Evolutionary conservation across 2,888 invertebrate species (phyloP).

Genomic region (Blastobasis lacticolella): DNA sequence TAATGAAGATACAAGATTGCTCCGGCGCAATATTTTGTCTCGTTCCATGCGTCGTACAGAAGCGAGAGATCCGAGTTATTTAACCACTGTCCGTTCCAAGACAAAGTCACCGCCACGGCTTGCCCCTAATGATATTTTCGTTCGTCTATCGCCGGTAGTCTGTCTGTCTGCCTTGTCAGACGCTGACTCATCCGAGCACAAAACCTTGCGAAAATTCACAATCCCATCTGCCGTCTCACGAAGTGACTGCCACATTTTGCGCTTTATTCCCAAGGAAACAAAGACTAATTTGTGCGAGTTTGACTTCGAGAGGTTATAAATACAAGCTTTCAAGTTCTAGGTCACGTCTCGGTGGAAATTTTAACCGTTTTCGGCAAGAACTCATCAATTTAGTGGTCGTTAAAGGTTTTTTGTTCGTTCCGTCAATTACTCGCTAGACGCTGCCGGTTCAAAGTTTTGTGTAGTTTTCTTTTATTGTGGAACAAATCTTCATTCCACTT

Average conservation of each 20-base stretch:
- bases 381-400: constrained; percentile 47
- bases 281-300: not conserved
- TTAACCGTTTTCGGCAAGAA: constrained; percentile 48
- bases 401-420: constrained; percentile 34
- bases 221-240: constrained; percentile 19
- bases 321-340: constrained; percentile 15
- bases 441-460: not conserved
- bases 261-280: constrained; percentile 15
- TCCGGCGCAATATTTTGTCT: too few relatives aligned
- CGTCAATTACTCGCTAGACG: constrained; percentile 1
- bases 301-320: constrained; percentile 10
- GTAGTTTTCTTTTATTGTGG: not conserved
- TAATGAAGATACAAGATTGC: too few relatives aligned
- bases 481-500: constrained; percentile 1
- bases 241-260: constrained; percentile 20
- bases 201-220: constrained; percentile 20
- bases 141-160: constrained; percentile 9
- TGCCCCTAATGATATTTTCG: not conserved
- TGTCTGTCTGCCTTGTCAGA: constrained; percentile 39
- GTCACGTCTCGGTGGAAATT: constrained; percentile 35
- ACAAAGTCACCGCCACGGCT: too few relatives aligned
- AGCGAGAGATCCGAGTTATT: too few relatives aligned
- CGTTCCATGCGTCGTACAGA: too few relatives aligned
- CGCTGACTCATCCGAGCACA: constrained; percentile 45
- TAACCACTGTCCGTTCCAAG: too few relatives aligned